Evolutionary conservation across 1,140 invertebrate genomes (phyloP), one percentile per base, ranked within the genome.

Genomic region (Eurytemora carolleeae): DNA sequence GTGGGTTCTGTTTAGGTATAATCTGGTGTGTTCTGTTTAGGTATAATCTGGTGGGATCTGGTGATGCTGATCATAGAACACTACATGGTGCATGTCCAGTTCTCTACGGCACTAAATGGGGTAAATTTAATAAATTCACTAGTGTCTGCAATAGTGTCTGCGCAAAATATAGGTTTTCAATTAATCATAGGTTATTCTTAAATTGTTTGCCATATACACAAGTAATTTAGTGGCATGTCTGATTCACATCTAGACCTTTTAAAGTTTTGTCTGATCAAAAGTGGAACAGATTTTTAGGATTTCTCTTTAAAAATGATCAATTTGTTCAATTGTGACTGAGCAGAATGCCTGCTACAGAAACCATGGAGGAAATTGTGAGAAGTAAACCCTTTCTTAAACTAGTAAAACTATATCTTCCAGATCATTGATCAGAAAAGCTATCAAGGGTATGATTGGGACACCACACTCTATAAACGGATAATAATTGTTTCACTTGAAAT

Each of bases 31-130:
- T 69, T 2, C 65, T 67, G 2, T 73, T 72, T 57, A 74, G 73
- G 73, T 70, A 67, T 57, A 74, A 74, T 63, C 26, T 74, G 2
- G 65, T 67, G 22, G 12, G 57, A 3, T 67, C 66, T 63, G 73
- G 71, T 1, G 62, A 58, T 58, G 65, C 63, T 1, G 67, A 71
- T 61, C 31, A 53, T 15, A 25, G 65, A 22, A 73, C 71, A 1
- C 26, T 68, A 2, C 73, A 74, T 59, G 71, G 66, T 0, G 72
- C 68, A 16, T 74, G 73, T 63, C 73, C 73, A 2, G 73, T 74
- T 2, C 63, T 72, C 7, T 55, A 67, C 18, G 73, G 73, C 3
- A 65, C 65, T 31, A 74, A 74, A 66, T 74, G 72, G 71, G 67
- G 70, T 71, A 67, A 44, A n/a, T 16, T 60, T 55, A 3, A 54